Evolutionary conservation across 2,797 vertebrate genomes (phyloP), one percentile per base, ranked within the genome.

Genomic region (Alcedo quadribrachys): DNA sequence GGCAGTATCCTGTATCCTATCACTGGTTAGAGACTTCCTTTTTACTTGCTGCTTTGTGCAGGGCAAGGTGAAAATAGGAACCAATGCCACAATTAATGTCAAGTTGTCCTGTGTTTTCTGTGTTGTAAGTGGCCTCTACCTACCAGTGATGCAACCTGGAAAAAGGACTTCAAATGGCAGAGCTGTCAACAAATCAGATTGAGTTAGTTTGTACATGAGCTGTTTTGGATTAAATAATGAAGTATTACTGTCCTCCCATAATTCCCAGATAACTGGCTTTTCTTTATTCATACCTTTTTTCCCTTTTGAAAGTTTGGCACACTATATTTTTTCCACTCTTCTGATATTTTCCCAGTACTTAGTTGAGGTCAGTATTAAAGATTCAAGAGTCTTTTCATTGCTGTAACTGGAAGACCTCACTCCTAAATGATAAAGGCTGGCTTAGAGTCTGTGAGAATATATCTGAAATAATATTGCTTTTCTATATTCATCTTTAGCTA

Each of bases 291-390:
- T 85, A 27, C 27, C 14, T 80, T 87, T 81, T 75, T 81, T 25
- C 54, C 71, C 73, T 80, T 81, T 85, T 70, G 40, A 69, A 88
- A 91, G 55, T 79, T 42, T 89, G 19, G 24, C 35, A 70, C 22
- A 60, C 35, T 53, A 55, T 35, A 48, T 80, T 90, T 90, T 92
- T 63, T 50, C 27, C 14, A 57, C 6, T 87, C 25, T 65, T 82
- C 51, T 80, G 76, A 81, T 93, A 92, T 85, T 91, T 93, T 50
- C 55, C 14, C 33, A 75, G 33, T 83, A 85, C 69, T 82, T 91
- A 83, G 50, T 46, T 85, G 51, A 79, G 80, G 73, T 92, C 85
- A 89, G 11, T 73, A 85, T 92, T 96, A 95, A 89, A 58, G 37
- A 85, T 92, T 93, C 80, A 92, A 42, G 45, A 86, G 11, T 73